Conservation (phyloP, 2,113 vertebrate species). For the Desmodus rotundus region DNA sequence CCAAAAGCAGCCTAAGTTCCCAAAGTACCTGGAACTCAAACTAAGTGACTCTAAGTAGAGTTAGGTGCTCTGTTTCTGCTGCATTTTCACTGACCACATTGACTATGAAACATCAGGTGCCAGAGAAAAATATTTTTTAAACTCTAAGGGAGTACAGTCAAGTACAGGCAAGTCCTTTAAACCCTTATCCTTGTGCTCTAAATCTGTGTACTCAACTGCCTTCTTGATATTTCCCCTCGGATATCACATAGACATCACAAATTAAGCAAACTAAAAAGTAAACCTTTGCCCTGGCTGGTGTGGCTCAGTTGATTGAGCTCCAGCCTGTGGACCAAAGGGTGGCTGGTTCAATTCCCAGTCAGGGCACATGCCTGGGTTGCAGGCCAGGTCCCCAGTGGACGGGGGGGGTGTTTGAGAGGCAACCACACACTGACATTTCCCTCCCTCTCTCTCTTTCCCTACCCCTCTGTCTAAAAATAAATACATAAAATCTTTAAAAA, state of each 20-base stretch:
- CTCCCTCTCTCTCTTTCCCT: too few species aligned
- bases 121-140: neutral
- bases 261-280: neutral
- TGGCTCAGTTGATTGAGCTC: too few species aligned
- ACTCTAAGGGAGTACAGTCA: neutral
- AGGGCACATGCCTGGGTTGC: too few species aligned
- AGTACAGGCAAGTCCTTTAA: neutral
- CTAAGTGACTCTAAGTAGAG: neutral
- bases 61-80: neutral
- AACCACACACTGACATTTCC: too few species aligned
- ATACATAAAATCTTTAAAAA: too few species aligned
- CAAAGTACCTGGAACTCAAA: neutral
- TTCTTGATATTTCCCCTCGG: neutral
- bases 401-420: too few species aligned
- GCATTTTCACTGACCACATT: neutral
- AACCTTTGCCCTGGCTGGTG: too few species aligned
- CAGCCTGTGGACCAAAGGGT: too few species aligned
- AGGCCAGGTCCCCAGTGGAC: too few species aligned
- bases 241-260: neutral
- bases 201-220: neutral
- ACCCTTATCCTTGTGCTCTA: neutral
- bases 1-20: neutral
- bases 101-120: neutral
- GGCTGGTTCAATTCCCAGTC: too few species aligned
- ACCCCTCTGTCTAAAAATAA: too few species aligned